Conservation (phyloP, 2,797 vertebrate genomes). For the Spheniscus humboldti region DNA sequence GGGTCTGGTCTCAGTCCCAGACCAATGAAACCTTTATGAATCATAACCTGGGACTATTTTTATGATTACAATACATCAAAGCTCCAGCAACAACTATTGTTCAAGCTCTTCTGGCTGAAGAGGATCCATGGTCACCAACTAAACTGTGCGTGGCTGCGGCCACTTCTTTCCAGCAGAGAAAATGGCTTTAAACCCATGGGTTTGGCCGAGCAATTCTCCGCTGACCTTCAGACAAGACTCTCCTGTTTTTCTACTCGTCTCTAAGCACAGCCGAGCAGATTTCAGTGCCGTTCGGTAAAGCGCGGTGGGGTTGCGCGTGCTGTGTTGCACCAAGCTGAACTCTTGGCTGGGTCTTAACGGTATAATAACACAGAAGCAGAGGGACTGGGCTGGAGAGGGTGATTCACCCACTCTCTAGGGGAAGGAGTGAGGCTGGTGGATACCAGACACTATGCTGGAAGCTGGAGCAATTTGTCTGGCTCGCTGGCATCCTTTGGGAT, state of each 20-base stretch:
- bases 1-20: not conserved
- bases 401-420: not conserved
- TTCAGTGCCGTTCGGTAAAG: not conserved
- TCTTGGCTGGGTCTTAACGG: not conserved
- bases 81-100: rapidly evolving
- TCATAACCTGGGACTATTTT: not conserved
- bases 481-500: not conserved
- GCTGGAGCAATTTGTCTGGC: not conserved
- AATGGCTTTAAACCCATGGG: not conserved
- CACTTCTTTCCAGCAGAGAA: not conserved
- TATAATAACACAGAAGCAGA: rapidly evolving
- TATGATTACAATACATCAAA: not conserved
- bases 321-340: not conserved
- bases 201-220: not conserved
- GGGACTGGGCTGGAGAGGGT: not conserved
- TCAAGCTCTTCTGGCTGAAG: not conserved
- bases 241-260: not conserved
- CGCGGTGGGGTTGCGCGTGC: rapidly evolving
- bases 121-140: not conserved
- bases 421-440: not conserved
- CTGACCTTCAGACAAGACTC: not conserved
- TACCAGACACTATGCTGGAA: not conserved
- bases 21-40: not conserved
- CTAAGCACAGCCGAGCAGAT: not conserved
- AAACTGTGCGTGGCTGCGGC: not conserved